These are phyloP conservation scores for Aphidius colemani DNA, from an alignment of 2,888 invertebrate genomes.

Conservation along the genomic window DNA sequence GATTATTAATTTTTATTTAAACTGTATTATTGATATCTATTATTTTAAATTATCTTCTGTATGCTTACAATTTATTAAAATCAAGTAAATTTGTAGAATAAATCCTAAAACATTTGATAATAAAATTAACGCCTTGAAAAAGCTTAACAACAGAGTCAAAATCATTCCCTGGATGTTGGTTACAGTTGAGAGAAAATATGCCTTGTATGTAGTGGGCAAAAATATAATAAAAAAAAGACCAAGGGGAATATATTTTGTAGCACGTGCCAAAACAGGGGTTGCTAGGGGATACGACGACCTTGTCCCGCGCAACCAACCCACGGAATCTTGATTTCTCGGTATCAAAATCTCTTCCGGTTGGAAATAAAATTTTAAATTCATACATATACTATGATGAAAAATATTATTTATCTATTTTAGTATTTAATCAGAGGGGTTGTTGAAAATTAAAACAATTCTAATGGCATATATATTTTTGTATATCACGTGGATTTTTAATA, in stretches of 20 bases:
- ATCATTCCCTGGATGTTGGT: neutral
- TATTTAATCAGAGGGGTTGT: no score
- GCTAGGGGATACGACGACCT: conserved; percentile 56
- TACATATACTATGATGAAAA: conserved; percentile 32
- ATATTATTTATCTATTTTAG: conserved; percentile 4
- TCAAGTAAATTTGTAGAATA: neutral
- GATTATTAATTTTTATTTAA: neutral
- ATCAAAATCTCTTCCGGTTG: conserved; percentile 36
- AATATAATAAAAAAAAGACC: conserved; percentile 25
- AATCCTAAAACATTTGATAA: neutral
- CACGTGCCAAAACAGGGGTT: conserved; percentile 54
- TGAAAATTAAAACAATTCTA: no score
- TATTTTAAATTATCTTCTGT: no score
- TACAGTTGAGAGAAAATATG: neutral
- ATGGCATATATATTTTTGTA: no score
- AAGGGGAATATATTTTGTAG: conserved; percentile 39
- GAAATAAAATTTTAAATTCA: conserved; percentile 19
- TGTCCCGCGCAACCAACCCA: conserved; percentile 54
- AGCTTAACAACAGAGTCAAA: neutral
- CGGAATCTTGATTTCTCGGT: conserved; percentile 37
- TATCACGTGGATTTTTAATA: no score
- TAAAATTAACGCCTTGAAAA: neutral
- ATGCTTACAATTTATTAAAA: neutral
- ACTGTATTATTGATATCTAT: no score
- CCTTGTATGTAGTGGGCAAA: neutral